phyloP scores from a whole-genome alignment of 2,113 vertebrate species.

The Oophaga pumilio region DNA sequence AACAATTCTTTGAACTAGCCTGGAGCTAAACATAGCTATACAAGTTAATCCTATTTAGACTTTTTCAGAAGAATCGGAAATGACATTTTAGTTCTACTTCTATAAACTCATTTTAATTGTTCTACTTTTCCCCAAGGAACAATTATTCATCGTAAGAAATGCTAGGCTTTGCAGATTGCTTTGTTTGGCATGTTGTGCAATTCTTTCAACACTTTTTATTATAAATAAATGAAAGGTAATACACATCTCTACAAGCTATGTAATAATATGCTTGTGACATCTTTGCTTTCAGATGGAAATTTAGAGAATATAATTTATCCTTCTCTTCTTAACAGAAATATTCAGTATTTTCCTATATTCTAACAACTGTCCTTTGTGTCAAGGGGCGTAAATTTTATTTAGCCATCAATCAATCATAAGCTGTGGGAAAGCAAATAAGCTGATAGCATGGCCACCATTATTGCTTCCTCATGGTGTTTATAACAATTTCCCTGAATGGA shows the following conservation, averaged over 20 bases:
- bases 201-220: conserved; percentile 35
- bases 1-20: conserved; percentile 49
- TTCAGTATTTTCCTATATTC: neutral
- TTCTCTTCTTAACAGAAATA: neutral
- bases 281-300: conserved; percentile 14
- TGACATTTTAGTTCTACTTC: conserved; percentile 50
- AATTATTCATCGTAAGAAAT: conserved; percentile 51
- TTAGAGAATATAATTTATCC: neutral
- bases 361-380: neutral
- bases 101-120: conserved; percentile 51
- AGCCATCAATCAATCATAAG: neutral
- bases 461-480: neutral
- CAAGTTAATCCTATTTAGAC: conserved; percentile 45
- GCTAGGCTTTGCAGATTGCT: conserved; percentile 38
- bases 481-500: too few species aligned
- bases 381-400: neutral
- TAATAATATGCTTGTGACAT: conserved; percentile 13
- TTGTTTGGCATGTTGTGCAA: conserved; percentile 19
- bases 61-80: conserved; percentile 43
- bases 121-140: conserved; percentile 41
- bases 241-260: conserved; percentile 3
- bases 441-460: neutral
- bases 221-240: conserved; percentile 46
- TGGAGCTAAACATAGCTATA: conserved; percentile 50
- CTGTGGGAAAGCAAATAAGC: neutral